These are phyloP conservation scores for Ennomos fuscantarius DNA, from an alignment of 2,888 invertebrate species.

Conservation along the genomic window DNA sequence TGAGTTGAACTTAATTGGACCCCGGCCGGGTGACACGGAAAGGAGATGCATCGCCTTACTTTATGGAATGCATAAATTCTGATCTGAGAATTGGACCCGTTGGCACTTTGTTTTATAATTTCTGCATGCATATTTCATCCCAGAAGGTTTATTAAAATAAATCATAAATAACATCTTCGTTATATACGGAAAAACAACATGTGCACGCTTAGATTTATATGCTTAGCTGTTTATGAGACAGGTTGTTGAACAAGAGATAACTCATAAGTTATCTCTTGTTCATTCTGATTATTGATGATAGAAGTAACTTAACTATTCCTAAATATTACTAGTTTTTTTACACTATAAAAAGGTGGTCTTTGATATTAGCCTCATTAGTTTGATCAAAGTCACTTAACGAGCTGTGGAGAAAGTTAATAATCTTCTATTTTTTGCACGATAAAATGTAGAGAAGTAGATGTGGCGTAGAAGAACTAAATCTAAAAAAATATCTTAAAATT, in stretches of 20 bases:
- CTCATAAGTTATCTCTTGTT: conserved; percentile 4
- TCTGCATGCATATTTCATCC: conserved; percentile 48
- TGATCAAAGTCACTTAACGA: too few species aligned
- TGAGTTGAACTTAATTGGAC: conserved; percentile 84
- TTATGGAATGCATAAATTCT: conserved; percentile 81
- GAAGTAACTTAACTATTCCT: too few species aligned
- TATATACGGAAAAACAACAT: not conserved
- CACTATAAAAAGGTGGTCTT: too few species aligned
- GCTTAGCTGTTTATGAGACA: not conserved
- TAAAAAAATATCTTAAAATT: too few species aligned
- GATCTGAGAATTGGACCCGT: conserved; percentile 64
- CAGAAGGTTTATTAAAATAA: conserved; percentile 44
- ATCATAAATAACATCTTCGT: conserved; percentile 33
- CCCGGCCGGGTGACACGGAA: conserved; percentile 80
- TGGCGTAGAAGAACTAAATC: too few species aligned
- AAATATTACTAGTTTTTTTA: too few species aligned
- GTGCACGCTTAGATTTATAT: not conserved
- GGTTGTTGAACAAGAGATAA: too few species aligned
- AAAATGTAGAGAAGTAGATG: too few species aligned
- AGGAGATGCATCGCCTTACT: conserved; percentile 80
- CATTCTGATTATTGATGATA: not conserved
- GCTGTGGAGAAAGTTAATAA: too few species aligned
- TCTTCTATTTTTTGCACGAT: too few species aligned
- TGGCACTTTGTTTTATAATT: conserved; percentile 69
- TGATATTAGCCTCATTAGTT: too few species aligned